Evolutionary conservation across 2,797 vertebrate species (phyloP).

Genomic region (Spatula versicolor): DNA sequence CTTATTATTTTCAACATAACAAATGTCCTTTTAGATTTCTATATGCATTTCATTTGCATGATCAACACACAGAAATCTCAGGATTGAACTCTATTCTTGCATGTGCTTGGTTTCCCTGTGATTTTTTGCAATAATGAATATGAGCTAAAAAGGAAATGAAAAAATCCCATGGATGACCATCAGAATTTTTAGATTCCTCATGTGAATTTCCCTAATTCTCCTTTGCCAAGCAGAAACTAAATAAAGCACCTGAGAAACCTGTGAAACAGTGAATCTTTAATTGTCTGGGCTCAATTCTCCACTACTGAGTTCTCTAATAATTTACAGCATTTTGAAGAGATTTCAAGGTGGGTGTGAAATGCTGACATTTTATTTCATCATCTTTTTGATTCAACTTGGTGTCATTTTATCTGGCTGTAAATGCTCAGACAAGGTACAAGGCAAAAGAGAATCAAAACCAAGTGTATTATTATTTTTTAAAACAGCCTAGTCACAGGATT

Average conservation of each 20-base stretch:
- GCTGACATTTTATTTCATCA: constrained; percentile 15
- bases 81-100: neutral
- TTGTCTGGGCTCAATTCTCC: neutral
- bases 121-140: neutral
- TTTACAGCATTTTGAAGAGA: constrained; percentile 16
- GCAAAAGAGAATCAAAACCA: neutral
- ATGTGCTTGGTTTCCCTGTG: neutral
- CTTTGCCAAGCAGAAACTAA: neutral
- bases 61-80: neutral
- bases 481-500: neutral
- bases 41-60: constrained; percentile 31
- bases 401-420: constrained; percentile 14
- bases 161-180: neutral
- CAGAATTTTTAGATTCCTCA: neutral
- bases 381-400: constrained; percentile 48
- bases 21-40: constrained; percentile 6
- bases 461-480: neutral
- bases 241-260: neutral
- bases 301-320: neutral
- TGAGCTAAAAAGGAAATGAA: neutral
- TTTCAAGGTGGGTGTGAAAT: constrained; percentile 26
- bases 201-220: constrained; percentile 4
- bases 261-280: neutral
- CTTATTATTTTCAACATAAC: constrained; percentile 20
- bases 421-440: neutral